A percentile compares a stretch with the other conserved stretches of the same genome.
Conservation (phyloP, 2,888 invertebrate species). For the Criorhina ranunculi region DNA sequence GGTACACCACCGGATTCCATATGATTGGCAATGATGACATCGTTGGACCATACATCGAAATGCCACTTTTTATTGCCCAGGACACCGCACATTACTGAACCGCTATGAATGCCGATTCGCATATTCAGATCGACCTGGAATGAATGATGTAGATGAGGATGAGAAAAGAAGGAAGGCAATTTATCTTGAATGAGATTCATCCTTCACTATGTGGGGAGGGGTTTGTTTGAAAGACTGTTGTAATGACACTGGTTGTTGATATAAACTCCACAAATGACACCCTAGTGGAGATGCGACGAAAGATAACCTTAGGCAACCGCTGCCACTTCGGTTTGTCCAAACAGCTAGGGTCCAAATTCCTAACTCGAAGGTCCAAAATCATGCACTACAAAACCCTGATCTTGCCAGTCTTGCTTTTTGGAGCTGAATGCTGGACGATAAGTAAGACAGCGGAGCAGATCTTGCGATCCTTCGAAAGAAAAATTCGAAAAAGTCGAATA, state of each 20-base stretch:
- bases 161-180: constrained; percentile 45
- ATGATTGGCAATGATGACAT: constrained; percentile 97
- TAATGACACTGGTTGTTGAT: constrained; percentile 5
- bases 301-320: too few species aligned
- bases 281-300: too few species aligned
- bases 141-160: constrained; percentile 49
- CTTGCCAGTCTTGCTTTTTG: too few species aligned
- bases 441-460: too few species aligned
- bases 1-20: constrained; percentile 99
- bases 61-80: constrained; percentile 96
- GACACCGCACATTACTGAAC: constrained; percentile 97
- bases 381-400: too few species aligned
- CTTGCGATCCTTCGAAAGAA: too few species aligned
- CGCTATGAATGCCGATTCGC: constrained; percentile 99
- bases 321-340: too few species aligned
- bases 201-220: background rate
- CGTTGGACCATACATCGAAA: constrained; percentile 97
- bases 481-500: too few species aligned
- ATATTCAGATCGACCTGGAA: constrained; percentile 95
- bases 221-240: background rate
- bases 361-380: too few species aligned
- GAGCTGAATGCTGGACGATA: too few species aligned
- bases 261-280: too few species aligned
- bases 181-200: constrained; percentile 65
- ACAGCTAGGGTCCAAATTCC: too few species aligned